phyloP scores from a whole-genome alignment of 2,888 invertebrate species.

The Leptinotarsa rubiginosa region DNA sequence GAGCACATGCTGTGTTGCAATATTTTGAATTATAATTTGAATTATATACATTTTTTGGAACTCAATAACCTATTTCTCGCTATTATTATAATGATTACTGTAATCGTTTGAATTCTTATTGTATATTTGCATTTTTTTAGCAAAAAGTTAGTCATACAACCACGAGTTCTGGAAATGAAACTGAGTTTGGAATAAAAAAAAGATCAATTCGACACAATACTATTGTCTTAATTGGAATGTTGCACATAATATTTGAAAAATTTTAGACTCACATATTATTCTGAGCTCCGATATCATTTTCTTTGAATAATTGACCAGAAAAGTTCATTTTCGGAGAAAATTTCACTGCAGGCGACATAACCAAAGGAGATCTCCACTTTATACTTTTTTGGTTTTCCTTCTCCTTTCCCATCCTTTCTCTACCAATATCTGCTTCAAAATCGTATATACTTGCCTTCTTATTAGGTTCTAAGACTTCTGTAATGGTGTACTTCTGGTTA shows the following conservation, averaged over 20 bases:
- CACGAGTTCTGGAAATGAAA: too few species aligned
- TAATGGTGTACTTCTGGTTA: slow-evolving; percentile 12
- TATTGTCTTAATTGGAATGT: too few species aligned
- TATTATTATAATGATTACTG: too few species aligned
- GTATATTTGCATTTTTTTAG: too few species aligned
- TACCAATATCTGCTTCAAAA: not conserved
- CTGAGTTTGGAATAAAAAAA: too few species aligned
- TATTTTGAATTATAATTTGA: too few species aligned
- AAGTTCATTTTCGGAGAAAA: slow-evolving; percentile 52
- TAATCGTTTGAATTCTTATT: too few species aligned
- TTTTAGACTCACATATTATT: slow-evolving; percentile 30
- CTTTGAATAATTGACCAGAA: slow-evolving; percentile 9
- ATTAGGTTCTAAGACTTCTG: slow-evolving; percentile 7
- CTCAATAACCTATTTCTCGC: too few species aligned
- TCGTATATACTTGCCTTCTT: slow-evolving; percentile 14
- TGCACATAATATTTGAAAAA: not conserved
- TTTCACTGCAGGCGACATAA: slow-evolving; percentile 56
- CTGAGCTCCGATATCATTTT: slow-evolving; percentile 18
- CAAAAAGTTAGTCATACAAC: too few species aligned
- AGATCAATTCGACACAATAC: too few species aligned
- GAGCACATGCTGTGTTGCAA: too few species aligned
- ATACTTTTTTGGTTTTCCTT: slow-evolving; percentile 47
- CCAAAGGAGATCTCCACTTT: slow-evolving; percentile 61
- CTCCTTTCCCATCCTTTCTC: slow-evolving; percentile 2
- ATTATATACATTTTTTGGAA: too few species aligned